Evolutionary conservation across 2,113 vertebrate genomes (phyloP), one percentile per base, ranked within the genome.

Genomic region (Pelecanoides urinatrix): DNA sequence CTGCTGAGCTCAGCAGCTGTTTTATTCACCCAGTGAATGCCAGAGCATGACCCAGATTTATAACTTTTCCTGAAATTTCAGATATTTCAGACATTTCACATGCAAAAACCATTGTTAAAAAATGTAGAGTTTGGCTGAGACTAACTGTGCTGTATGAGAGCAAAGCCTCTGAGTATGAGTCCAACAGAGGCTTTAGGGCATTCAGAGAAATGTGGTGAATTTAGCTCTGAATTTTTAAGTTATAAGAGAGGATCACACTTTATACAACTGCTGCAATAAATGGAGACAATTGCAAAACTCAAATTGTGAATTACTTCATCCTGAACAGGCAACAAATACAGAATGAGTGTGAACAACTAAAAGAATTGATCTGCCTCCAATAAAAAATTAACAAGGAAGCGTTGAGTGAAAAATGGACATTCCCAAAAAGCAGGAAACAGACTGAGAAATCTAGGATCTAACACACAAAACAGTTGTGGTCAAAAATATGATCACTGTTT

Each of bases 401-500:
- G 8, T 49, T 49, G 42, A 45, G 22, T 65, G 17, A 63, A 74
- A 65, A 71, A 58, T 94, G 6, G 38, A 40, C 17, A 86, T 85
- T 71, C 13, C 21, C 30, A 3, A 84, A 92, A 96, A 89, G 29
- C 20, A 74, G 34, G 38, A 47, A 81, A 7, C 56, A 4, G 45
- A 76, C 16, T 65, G 66, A 75, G 84, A 84, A 94, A 86, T 71
- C 36, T 36, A 61, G 29, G 17, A 20, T 88, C 11, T 70, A 92
- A 68, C 38, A 90, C 16, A 83, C 40, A 77, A 97, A 96, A 93
- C 3, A 67, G 27, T 44, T 65, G 29, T 62, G 29, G 38, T 74
- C 53, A 85, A 96, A 91, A 93, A 76, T 78, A 95, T 78, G 27
- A 71, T 52, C 52, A 79, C 6, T 71, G 14, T 85, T 95, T 93